phyloP scores from a whole-genome alignment of 2,888 invertebrate genomes.

The Microdon myrmicae region DNA sequence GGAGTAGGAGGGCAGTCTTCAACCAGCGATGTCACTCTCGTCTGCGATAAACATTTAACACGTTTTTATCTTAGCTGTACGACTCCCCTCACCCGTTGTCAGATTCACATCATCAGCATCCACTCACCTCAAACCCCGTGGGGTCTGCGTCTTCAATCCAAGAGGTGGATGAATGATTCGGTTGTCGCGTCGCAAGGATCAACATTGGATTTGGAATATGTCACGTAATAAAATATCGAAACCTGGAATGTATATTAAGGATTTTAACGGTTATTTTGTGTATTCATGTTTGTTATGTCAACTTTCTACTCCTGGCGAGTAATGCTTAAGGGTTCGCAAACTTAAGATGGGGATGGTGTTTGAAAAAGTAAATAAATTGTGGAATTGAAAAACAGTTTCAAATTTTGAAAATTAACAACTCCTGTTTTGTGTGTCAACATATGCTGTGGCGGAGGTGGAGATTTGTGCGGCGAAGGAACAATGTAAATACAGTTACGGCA shows the following conservation, averaged over 20 bases:
- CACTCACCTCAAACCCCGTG: constrained; percentile 7
- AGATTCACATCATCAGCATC: constrained; percentile 1
- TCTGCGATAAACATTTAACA: constrained; percentile 64
- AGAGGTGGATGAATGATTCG: too few relatives aligned
- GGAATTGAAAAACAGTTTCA: too few relatives aligned
- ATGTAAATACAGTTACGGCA: too few relatives aligned
- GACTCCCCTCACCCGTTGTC: neutral
- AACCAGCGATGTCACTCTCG: constrained; percentile 45
- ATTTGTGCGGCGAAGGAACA: too few relatives aligned
- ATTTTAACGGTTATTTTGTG: constrained; percentile 16
- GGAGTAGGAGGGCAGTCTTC: constrained; percentile 15
- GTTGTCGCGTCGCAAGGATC: constrained; percentile 44
- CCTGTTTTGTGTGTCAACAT: too few relatives aligned
- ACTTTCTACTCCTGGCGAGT: constrained; percentile 10
- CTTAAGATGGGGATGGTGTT: too few relatives aligned
- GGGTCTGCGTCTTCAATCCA: neutral
- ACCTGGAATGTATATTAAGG: constrained; percentile 44
- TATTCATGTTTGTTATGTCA: constrained; percentile 23
- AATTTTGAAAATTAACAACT: too few relatives aligned
- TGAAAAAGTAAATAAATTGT: too few relatives aligned
- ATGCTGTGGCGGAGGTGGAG: too few relatives aligned
- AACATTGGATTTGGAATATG: constrained; percentile 47
- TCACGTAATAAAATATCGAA: constrained; percentile 52
- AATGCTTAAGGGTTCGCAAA: too few relatives aligned
- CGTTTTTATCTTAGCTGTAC: constrained; percentile 56